These are phyloP conservation scores for Malthinus flaveolus DNA, from an alignment of 2,888 invertebrate genomes.

Conservation along the genomic window DNA sequence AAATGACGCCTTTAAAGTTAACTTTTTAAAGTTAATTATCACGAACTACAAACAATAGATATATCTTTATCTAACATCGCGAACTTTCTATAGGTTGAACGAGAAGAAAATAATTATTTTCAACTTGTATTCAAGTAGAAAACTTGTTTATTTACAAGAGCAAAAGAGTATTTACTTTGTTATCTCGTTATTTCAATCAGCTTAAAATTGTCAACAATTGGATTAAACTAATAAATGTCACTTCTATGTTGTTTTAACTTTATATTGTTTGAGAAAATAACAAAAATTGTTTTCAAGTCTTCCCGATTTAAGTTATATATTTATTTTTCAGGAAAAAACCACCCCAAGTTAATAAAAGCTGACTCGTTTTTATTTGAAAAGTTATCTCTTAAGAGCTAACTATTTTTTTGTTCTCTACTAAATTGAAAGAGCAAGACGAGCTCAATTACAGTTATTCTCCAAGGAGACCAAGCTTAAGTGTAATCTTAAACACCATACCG, in stretches of 20 bases:
- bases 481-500: no score
- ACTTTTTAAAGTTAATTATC: conserved; percentile 2
- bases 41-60: conserved; percentile 1
- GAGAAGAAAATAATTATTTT: neutral
- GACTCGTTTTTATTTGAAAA: no score
- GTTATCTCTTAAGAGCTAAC: no score
- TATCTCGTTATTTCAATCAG: conserved; percentile 21
- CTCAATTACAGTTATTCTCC: no score
- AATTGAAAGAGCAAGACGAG: no score
- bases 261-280: neutral
- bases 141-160: conserved; percentile 12
- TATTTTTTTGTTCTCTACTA: no score
- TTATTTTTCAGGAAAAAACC: no score
- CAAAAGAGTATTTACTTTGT: conserved; percentile 12
- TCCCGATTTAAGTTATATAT: no score
- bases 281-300: no score
- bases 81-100: neutral
- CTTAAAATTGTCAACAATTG: conserved; percentile 19
- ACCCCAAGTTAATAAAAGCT: no score
- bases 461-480: no score
- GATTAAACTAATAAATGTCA: conserved; percentile 19
- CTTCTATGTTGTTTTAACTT: conserved; percentile 11
- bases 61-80: conserved; percentile 1
- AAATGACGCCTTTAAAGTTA: neutral
- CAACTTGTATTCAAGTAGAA: neutral